Evolutionary conservation across 2,113 vertebrate species (phyloP).

Genomic region (Isichthys henryi): DNA sequence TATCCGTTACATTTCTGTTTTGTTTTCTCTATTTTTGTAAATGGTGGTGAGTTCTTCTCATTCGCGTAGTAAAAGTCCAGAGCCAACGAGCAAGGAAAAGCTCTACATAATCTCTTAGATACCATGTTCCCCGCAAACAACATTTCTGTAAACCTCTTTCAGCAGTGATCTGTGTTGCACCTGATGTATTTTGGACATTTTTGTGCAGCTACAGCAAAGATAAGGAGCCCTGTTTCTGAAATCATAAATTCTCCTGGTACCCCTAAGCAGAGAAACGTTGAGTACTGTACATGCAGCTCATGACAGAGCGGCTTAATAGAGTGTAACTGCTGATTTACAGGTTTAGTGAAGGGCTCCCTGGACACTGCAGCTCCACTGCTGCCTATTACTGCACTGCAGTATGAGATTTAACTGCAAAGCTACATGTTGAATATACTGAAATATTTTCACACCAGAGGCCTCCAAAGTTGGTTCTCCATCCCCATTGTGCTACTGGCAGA

Average conservation of each 20-base stretch:
- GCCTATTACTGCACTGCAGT: not conserved
- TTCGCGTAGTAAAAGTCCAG: not conserved
- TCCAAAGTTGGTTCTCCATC: not conserved
- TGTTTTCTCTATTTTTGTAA: not conserved
- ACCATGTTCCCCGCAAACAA: not conserved
- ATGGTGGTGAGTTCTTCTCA: not conserved
- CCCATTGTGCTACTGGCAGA: constrained; percentile 1
- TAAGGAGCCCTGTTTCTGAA: not conserved
- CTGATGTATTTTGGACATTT: not conserved
- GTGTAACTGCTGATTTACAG: constrained; percentile 3
- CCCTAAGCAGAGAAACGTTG: not conserved
- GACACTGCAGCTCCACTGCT: not conserved
- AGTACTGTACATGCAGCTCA: not conserved
- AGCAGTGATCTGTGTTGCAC: not conserved
- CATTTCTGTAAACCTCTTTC: not conserved
- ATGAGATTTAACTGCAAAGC: not conserved
- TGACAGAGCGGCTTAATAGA: not conserved
- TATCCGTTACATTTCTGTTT: not conserved
- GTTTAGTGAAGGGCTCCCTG: not conserved
- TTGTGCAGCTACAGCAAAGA: not conserved
- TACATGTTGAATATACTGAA: not conserved
- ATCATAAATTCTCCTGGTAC: not conserved
- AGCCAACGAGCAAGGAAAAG: not conserved
- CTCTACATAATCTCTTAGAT: not conserved
- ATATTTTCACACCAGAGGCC: not conserved